Percentiles rank a stretch among this genome's conserved stretches.
Evolutionary conservation across 37 sponge, comb jelly and placozoan genomes (phyloP).

Genomic region (Aplysina aerophoba): DNA sequence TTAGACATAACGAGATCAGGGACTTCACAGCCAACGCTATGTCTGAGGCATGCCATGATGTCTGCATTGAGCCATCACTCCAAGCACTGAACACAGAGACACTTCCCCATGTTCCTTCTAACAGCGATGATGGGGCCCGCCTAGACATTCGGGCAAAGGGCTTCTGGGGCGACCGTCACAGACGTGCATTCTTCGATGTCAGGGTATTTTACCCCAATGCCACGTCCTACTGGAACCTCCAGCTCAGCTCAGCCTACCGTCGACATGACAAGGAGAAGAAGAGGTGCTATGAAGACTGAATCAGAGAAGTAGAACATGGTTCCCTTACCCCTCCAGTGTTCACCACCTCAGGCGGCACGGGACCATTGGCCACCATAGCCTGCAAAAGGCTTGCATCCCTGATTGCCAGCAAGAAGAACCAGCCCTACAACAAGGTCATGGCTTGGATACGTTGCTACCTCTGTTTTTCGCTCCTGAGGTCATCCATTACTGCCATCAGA

Average conservation of each 20-base stretch:
- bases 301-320: no score
- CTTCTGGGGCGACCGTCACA: no score
- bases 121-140: conserved; percentile 10
- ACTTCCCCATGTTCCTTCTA: neutral
- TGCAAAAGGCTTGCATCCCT: neutral
- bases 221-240: no score
- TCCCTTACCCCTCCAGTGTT: conserved; percentile 11
- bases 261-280: no score
- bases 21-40: neutral
- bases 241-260: no score
- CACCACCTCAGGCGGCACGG: conserved; percentile 12
- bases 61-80: neutral
- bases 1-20: neutral
- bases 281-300: no score
- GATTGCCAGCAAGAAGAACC: neutral
- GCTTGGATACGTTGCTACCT: neutral
- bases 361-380: neutral
- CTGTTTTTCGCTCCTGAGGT: neutral
- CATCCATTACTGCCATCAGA: conserved; percentile 13
- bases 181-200: no score
- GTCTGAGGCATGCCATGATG: neutral
- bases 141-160: no score
- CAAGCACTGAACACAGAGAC: conserved; percentile 1
- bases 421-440: neutral
- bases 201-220: no score